These are phyloP conservation scores for Dallia pectoralis DNA, from an alignment of 2,797 vertebrate genomes.

Conservation along the genomic window DNA sequence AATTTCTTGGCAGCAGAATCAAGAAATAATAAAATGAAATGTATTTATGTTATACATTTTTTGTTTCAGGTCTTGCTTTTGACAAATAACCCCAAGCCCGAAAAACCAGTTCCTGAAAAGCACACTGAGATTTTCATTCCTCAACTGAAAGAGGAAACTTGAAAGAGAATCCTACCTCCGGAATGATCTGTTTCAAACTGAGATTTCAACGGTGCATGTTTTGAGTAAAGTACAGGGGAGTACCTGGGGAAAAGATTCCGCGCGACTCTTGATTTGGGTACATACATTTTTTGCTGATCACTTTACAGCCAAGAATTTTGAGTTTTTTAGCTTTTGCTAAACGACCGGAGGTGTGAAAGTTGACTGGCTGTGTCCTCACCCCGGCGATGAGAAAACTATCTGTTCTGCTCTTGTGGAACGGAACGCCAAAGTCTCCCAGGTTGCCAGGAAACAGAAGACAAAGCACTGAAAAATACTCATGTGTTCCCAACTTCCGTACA, in stretches of 20 bases:
- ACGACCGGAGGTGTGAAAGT: conserved; percentile 19
- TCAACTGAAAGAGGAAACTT: background rate
- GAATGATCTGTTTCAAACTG: background rate
- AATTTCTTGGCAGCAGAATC: conserved; percentile 5
- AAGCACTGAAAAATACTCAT: conserved; percentile 46
- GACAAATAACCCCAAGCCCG: background rate
- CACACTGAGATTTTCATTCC: background rate
- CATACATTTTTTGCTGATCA: background rate
- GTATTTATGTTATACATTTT: background rate
- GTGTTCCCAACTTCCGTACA: conserved; percentile 25
- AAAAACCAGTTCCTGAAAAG: conserved; percentile 4
- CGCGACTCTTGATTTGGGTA: background rate
- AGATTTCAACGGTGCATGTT: background rate
- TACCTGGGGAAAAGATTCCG: background rate
- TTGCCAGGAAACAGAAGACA: conserved; percentile 59
- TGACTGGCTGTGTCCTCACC: conserved; percentile 25
- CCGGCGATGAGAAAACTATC: conserved; percentile 36
- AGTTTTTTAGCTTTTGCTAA: conserved; percentile 8
- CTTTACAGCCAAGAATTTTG: background rate
- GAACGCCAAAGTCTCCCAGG: conserved; percentile 49
- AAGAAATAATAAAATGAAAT: background rate
- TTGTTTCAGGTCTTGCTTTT: background rate
- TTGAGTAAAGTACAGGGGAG: background rate
- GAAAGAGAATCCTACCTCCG: background rate
- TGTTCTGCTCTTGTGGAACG: conserved; percentile 36